Base-by-base conservation (phyloP, 1,140 invertebrate species). In the Zaprionus tsacasi region DNA sequence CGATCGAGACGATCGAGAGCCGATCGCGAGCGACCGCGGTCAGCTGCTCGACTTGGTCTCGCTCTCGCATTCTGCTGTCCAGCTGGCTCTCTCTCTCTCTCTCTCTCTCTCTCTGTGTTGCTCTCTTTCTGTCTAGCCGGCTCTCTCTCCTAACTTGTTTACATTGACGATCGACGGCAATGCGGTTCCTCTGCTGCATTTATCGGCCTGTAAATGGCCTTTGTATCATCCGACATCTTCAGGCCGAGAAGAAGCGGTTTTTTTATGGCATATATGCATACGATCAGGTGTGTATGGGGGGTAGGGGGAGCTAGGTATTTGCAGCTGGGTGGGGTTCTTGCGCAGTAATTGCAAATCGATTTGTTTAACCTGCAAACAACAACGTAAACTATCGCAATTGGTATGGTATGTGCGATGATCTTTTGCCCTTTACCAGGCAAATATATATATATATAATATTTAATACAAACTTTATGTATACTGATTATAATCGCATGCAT, bases 71-170 rank as follows among this genome's bases (percentile, higher is more conserved):
- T 4, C 13, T 12, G n/a, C 55, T 36, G 33, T 17, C 33, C 25
- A 56, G 1, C 30, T 55, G 3, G 27, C 45, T 61, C 48, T 56
- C 17, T 25, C 21, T 40, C 61, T 36, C 13, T 0, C 38, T n/a
- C n/a, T 15, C 40, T 15, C 50, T 36, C 13, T 58, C 56, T 21
- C 11, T 12, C 45, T 56, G n/a, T 15, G n/a, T 40, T 40, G 55
- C 50, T 36, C 13, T 58, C 56, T 21, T 13, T 12, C 45, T 56
- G 35, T 64, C 36, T 27, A 64, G 35, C 67, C 58, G 58, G 12
- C 60, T 55, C 45, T 25, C 4, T 63, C 56, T 43, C 63, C 33
- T 58, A 79, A 86, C 82, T 75, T 43, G 82, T 81, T 86, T 81
- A 54, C 60, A 65, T 52, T 73, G 80, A 76, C 61, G 54, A 15